Percentiles rank a stretch among this genome's conserved stretches.
Evolutionary conservation across 1,140 invertebrate species (phyloP).

Genomic region (Pomacea maculata): DNA sequence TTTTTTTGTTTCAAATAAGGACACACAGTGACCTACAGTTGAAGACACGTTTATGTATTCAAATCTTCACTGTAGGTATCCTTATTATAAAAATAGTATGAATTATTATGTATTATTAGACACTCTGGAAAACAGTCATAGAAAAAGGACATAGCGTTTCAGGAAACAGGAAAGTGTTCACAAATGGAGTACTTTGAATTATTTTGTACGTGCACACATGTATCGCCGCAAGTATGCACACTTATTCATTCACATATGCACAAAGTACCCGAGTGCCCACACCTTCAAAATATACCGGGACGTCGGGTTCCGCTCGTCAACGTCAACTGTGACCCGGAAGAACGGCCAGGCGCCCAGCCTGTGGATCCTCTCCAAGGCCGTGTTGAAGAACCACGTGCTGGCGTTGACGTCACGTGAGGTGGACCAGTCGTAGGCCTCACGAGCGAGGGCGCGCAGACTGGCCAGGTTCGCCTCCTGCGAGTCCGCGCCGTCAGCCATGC

Average conservation of each 20-base stretch:
- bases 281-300: constrained; percentile 39
- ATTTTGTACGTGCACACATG: neutral
- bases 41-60: neutral
- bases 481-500: constrained; percentile 25
- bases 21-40: neutral
- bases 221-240: neutral
- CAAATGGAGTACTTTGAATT: no score
- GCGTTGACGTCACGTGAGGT: constrained; percentile 1
- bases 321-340: constrained; percentile 42
- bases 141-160: no score
- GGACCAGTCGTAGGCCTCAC: constrained; percentile 34
- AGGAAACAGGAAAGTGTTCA: no score
- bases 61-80: no score
- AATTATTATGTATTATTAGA: no score
- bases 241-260: neutral
- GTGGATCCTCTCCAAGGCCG: constrained; percentile 42
- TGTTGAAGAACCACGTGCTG: constrained; percentile 27
- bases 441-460: constrained; percentile 28
- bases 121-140: no score
- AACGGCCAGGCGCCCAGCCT: constrained; percentile 45
- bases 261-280: neutral
- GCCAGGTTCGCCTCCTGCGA: constrained; percentile 17
- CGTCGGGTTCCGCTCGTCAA: constrained; percentile 42
- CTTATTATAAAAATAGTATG: no score
- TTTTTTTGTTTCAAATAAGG: no score